Base-by-base conservation (phyloP, 1,140 invertebrate genomes). In the Neodiprion virginianus region DNA sequence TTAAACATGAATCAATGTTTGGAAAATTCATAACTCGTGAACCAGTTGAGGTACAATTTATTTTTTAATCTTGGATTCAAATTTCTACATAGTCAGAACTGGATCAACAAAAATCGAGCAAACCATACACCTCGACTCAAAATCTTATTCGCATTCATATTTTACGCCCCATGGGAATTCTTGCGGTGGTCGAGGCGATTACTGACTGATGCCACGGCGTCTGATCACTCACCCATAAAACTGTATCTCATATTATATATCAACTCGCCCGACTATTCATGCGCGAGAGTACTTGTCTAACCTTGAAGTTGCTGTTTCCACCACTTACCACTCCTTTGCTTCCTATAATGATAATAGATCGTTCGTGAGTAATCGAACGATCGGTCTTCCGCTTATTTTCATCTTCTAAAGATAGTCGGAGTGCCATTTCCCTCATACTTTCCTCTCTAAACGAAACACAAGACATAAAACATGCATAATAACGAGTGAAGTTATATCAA, bases 301-400 rank as follows among this genome's bases (percentile, higher is more conserved):
- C 40, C 48, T 61, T 67, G 21, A 53, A 40, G 47, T 28, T 74
- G 47, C 28, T 74, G 53, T 14, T 61, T 61, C 17, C 11, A 71
- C 23, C 73, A 86, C 90, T 88, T 80, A 91, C 91, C 71, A 89
- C 89, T 79, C 86, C 85, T 82, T 90, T 91, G 72, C 88, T 90
- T 11, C 91, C 91, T 73, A 91, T 76, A 49, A 92, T 82, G 47
- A 92, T 89, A 10, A 91, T 72, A 0, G 90, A 91, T 67, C 87
- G 82, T 76, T 91, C 90, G 67, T 81, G 83, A 17, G 82, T 84
- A 74, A 86, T 83, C n/a, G 83, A 77, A 11, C 73, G 68, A 76
- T 86, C 79, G 7, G 73, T 79, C 78, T 84, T 87, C 11, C 78
- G 76, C 12, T 65, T 80, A 21, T 80, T 78, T 70, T 87, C 81